These are phyloP conservation scores for Gallinago stenura DNA, from an alignment of 2,797 vertebrate species.

Conservation along the genomic window DNA sequence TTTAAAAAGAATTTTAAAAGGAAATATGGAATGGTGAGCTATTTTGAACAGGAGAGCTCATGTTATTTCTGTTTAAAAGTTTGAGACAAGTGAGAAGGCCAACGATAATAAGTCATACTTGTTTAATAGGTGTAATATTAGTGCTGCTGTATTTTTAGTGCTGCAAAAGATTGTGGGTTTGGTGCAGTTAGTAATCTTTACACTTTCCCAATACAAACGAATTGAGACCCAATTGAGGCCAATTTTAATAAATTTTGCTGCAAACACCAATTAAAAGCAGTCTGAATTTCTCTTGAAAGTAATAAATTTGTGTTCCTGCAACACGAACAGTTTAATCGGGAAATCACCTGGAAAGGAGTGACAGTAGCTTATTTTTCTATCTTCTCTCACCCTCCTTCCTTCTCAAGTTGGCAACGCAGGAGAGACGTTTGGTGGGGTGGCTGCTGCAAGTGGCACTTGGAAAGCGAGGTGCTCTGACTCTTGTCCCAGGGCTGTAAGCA, in stretches of 20 bases:
- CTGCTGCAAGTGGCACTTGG: not conserved
- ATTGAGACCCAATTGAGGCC: not conserved
- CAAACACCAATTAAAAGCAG: not conserved
- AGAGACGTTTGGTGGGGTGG: not conserved
- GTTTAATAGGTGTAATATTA: not conserved
- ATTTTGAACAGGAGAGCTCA: not conserved
- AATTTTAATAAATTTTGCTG: not conserved
- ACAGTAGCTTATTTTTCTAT: not conserved
- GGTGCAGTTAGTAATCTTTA: not conserved
- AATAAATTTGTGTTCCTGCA: not conserved
- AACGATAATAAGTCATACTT: not conserved
- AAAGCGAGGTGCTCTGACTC: not conserved
- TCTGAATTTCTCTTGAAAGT: not conserved
- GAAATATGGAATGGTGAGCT: not conserved
- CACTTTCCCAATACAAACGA: not conserved
- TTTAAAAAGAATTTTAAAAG: not conserved
- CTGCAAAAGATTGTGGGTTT: not conserved
- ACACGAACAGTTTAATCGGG: not conserved
- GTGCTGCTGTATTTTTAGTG: not conserved
- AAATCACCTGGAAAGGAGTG: not conserved
- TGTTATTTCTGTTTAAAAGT: slow-evolving; percentile 14
- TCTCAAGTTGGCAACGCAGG: not conserved
- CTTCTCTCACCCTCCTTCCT: not conserved
- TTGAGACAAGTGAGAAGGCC: not conserved
- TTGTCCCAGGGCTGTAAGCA: slow-evolving; percentile 6